Percentiles rank a stretch among this genome's conserved stretches.
These are phyloP conservation scores for Drosophila mettleri DNA, from an alignment of 2,888 invertebrate species.

Conservation along the genomic window DNA sequence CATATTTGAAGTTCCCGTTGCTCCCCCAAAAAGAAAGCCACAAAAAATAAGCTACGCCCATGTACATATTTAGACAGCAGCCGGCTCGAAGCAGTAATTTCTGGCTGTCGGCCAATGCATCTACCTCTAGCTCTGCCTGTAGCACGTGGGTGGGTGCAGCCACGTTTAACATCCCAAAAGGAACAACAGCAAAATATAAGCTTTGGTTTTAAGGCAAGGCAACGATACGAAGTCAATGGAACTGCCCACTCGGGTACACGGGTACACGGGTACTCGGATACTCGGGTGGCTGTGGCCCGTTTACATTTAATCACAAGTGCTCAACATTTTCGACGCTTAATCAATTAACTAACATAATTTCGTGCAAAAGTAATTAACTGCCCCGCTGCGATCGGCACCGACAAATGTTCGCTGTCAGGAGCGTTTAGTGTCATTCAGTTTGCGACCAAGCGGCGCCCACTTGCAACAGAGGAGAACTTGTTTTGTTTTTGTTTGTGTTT, in stretches of 20 bases:
- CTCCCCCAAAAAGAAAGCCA: background rate
- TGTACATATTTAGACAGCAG: constrained; percentile 55
- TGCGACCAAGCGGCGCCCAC: constrained; percentile 66
- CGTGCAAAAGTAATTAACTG: constrained; percentile 80
- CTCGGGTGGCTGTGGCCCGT: constrained; percentile 5
- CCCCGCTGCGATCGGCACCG: constrained; percentile 63
- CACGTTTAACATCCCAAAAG: constrained; percentile 2
- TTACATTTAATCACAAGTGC: constrained; percentile 40
- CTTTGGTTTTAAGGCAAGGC: constrained; percentile 59
- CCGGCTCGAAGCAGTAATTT: constrained; percentile 12
- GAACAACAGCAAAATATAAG: constrained; percentile 31
- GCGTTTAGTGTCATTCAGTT: constrained; percentile 77
- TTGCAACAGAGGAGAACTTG: constrained; percentile 47
- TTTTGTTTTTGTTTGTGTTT: constrained; percentile 46
- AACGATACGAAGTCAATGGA: constrained; percentile 6
- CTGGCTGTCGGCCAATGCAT: constrained; percentile 8
- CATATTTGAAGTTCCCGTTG: constrained; percentile 37
- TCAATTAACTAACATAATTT: constrained; percentile 77
- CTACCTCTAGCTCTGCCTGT: background rate
- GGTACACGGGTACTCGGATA: too few species aligned
- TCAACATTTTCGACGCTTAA: constrained; percentile 66
- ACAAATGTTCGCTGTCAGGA: constrained; percentile 79
- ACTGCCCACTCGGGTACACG: constrained; percentile 30
- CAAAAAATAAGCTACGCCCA: constrained; percentile 38
- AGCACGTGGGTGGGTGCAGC: constrained; percentile 65